Conservation (phyloP, 2,888 invertebrate species). For the Coelogynopora nodosa region DNA sequence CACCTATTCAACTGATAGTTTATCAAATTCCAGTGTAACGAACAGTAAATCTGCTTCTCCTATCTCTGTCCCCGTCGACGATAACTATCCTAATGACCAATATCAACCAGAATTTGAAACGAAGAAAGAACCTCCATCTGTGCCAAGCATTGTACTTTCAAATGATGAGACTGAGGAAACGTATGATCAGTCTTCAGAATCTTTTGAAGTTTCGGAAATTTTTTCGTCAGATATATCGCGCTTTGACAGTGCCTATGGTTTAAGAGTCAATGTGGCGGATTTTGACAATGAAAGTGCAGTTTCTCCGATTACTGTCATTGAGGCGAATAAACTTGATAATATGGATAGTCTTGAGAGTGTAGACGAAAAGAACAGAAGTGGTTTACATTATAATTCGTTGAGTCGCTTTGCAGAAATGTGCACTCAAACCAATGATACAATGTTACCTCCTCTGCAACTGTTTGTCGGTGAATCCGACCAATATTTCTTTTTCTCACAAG, state of each 20-base stretch:
- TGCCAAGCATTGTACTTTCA: background rate
- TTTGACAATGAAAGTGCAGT: background rate
- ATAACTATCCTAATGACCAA: background rate
- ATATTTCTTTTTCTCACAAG: background rate
- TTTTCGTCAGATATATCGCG: background rate
- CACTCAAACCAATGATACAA: background rate
- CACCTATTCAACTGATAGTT: background rate
- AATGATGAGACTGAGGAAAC: background rate
- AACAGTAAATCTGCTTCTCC: background rate
- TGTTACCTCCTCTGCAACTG: background rate
- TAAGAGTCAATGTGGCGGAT: background rate
- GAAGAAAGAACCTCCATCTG: background rate
- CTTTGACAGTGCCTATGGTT: background rate
- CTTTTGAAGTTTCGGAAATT: background rate
- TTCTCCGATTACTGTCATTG: background rate
- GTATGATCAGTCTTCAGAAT: background rate
- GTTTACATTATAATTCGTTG: background rate
- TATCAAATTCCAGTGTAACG: background rate
- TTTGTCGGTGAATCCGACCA: background rate
- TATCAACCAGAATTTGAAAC: background rate
- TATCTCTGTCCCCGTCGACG: background rate
- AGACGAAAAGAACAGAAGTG: background rate
- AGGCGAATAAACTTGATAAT: background rate
- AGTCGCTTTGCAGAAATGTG: background rate
- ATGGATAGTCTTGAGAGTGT: background rate